Conservation (phyloP, 2,113 vertebrate species). For the Oophaga pumilio region DNA sequence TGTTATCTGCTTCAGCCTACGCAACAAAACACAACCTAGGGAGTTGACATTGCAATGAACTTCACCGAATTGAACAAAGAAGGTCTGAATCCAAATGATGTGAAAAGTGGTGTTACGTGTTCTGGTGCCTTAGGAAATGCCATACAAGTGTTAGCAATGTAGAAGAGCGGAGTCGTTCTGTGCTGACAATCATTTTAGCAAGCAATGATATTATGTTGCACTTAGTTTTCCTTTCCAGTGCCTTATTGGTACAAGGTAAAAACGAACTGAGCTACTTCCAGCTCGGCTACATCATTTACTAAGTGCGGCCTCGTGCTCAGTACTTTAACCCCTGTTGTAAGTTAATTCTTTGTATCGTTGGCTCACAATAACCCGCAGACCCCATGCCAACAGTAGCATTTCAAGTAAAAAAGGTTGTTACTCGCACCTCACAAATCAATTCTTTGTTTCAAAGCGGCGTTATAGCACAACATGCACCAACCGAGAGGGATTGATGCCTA, state of each 20-base stretch:
- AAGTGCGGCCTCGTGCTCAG: neutral
- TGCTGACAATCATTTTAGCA: neutral
- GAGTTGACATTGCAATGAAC: slow-evolving; percentile 57
- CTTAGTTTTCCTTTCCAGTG: neutral
- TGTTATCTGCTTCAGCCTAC: slow-evolving; percentile 47
- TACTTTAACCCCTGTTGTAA: neutral
- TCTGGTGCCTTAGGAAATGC: neutral
- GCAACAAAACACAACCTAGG: slow-evolving; percentile 43
- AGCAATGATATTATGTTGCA: neutral
- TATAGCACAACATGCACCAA: neutral
- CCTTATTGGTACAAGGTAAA: neutral
- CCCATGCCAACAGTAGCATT: neutral
- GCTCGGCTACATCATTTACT: neutral
- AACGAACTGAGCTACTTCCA: neutral
- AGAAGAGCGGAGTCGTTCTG: neutral
- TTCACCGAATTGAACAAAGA: slow-evolving; percentile 35
- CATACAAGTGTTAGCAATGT: neutral
- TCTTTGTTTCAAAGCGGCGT: neutral
- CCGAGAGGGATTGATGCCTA: neutral
- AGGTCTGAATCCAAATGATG: slow-evolving; percentile 17
- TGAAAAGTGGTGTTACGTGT: neutral
- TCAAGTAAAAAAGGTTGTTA: neutral
- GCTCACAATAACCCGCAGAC: neutral
- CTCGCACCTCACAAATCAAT: neutral
- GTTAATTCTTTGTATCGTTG: neutral